phyloP scores from a whole-genome alignment of 1,140 invertebrate genomes.

The Drosophila simulans region DNA sequence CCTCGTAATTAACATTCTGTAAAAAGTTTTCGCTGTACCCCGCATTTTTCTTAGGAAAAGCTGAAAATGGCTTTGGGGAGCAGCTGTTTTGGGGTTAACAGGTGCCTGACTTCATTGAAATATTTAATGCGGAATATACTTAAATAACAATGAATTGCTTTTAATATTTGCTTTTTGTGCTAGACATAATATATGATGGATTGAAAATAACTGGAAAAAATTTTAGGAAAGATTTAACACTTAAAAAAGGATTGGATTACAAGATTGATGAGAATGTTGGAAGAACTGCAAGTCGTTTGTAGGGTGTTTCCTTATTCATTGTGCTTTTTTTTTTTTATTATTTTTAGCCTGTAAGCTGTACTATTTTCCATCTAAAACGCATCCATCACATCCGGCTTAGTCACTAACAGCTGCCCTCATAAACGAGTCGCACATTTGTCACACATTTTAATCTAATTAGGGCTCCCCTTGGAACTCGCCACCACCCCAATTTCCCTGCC shows the following conservation, averaged over 20 bases:
- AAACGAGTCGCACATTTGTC: conserved; percentile 47
- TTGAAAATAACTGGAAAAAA: neutral
- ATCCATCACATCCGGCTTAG: conserved; percentile 45
- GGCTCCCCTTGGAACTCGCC: conserved; percentile 5
- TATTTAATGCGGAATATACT: neutral
- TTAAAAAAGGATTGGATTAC: neutral
- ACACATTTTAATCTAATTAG: conserved; percentile 64
- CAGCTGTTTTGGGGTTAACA: conserved; percentile 24
- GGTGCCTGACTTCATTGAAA: conserved; percentile 31
- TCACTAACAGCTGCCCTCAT: conserved; percentile 43
- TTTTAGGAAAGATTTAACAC: neutral
- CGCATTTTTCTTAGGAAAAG: conserved; percentile 9
- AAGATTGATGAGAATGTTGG: conserved; percentile 1
- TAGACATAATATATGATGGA: conserved; percentile 8
- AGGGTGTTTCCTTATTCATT: too few relatives aligned
- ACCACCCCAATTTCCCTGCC: conserved; percentile 12
- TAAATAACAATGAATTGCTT: conserved; percentile 25
- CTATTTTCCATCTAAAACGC: conserved; percentile 36
- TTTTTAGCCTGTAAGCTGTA: conserved; percentile 7
- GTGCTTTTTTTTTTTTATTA: neutral
- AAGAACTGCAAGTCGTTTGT: too few relatives aligned
- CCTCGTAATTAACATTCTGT: conserved; percentile 56
- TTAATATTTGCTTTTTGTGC: neutral
- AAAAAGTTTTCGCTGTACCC: conserved; percentile 30
- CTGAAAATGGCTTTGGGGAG: conserved; percentile 7